These are phyloP conservation scores for Eriosoma lanigerum DNA, from an alignment of 1,140 invertebrate species.

Conservation along the genomic window DNA sequence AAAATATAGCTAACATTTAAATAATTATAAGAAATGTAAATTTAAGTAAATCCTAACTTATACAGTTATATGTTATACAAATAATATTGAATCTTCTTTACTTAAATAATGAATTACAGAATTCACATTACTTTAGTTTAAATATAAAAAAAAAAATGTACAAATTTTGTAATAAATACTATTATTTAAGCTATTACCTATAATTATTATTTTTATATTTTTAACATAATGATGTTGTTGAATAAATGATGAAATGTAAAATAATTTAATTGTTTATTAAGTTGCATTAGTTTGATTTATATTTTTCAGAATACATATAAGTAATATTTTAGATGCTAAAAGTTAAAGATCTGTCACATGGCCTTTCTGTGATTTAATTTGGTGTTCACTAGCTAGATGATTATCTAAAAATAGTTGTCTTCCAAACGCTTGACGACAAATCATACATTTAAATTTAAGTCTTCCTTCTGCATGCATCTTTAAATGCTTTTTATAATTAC, in stretches of 20 bases:
- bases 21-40: neutral
- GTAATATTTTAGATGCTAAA: too few species aligned
- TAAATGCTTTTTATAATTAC: constrained; percentile 50
- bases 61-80: too few species aligned
- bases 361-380: constrained; percentile 31
- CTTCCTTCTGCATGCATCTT: constrained; percentile 40
- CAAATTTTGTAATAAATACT: constrained; percentile 3
- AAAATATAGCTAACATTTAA: neutral
- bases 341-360: neutral
- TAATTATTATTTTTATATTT: neutral
- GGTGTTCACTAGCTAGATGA: constrained; percentile 24
- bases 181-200: neutral
- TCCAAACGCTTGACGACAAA: constrained; percentile 45
- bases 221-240: neutral
- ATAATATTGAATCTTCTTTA: neutral
- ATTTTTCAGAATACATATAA: neutral
- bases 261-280: neutral
- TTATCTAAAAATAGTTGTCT: constrained; percentile 46
- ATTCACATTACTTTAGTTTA: neutral
- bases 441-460: constrained; percentile 40
- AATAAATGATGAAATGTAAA: neutral
- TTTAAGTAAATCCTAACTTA: neutral
- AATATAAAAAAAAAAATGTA: neutral
- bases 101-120: neutral
- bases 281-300: neutral